A percentile compares a stretch with the other conserved stretches of the same genome.
Evolutionary conservation across 2,797 vertebrate species (phyloP).

Genomic region (Parauchenoglanis ngamensis): DNA sequence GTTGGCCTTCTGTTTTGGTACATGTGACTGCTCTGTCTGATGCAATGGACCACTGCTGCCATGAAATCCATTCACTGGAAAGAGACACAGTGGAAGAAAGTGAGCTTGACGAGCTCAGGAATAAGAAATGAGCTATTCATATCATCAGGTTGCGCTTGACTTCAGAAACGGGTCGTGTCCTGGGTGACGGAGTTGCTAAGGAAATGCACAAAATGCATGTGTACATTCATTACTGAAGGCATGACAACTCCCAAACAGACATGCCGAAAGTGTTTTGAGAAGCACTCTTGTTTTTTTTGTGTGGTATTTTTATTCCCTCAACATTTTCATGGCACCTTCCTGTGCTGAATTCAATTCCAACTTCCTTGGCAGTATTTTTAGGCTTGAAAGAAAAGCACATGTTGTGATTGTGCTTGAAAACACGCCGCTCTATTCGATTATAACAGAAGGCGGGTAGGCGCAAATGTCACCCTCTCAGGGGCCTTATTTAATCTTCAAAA

Average conservation of each 20-base stretch:
- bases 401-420: constrained; percentile 43
- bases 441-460: constrained; percentile 5
- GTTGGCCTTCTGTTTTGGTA: constrained; percentile 80
- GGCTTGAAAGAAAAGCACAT: constrained; percentile 28
- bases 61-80: constrained; percentile 94
- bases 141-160: not conserved
- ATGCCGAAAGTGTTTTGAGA: not conserved
- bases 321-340: constrained; percentile 14
- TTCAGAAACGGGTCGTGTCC: not conserved
- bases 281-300: not conserved
- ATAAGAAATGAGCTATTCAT: constrained; percentile 14
- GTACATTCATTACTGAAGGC: not conserved
- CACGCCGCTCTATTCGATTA: constrained; percentile 28
- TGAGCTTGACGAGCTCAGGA: not conserved
- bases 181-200: not conserved
- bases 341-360: constrained; percentile 39
- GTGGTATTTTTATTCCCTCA: not conserved
- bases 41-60: constrained; percentile 81
- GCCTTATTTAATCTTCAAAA: constrained; percentile 28
- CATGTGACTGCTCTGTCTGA: constrained; percentile 81
- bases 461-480: constrained; percentile 30
- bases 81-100: constrained; percentile 34
- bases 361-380: constrained; percentile 42
- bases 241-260: not conserved
- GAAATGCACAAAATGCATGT: not conserved